phyloP scores from a whole-genome alignment of 2,888 invertebrate species.

The Sinelater perroti region DNA sequence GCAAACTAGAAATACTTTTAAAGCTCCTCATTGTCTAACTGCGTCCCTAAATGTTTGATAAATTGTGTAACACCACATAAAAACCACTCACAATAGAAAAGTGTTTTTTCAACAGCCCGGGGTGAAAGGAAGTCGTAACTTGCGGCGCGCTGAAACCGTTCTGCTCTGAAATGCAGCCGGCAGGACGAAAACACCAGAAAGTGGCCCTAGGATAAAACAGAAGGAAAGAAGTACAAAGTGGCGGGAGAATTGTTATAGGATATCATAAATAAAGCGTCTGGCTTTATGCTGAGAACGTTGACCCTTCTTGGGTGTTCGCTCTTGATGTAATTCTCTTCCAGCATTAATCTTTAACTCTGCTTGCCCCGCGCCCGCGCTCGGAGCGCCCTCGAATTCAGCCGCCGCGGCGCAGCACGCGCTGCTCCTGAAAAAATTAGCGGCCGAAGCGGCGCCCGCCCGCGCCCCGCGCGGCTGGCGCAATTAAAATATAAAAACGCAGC shows the following conservation, averaged over 20 bases:
- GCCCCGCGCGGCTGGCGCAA: background rate
- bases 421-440: background rate
- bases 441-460: background rate
- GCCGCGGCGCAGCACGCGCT: background rate
- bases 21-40: too few species aligned
- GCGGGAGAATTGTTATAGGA: slow-evolving; percentile 28
- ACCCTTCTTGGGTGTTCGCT: slow-evolving; percentile 34
- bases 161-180: background rate
- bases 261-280: slow-evolving; percentile 33
- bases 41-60: too few species aligned
- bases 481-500: slow-evolving; percentile 1
- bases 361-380: slow-evolving; percentile 18
- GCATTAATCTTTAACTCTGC: slow-evolving; percentile 32
- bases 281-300: slow-evolving; percentile 34
- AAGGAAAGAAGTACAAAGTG: slow-evolving; percentile 27
- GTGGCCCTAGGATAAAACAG: slow-evolving; percentile 12
- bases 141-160: slow-evolving; percentile 4
- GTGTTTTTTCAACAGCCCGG: background rate
- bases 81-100: too few species aligned
- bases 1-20: too few species aligned
- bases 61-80: too few species aligned
- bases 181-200: slow-evolving; percentile 11
- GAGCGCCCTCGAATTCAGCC: slow-evolving; percentile 26
- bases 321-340: slow-evolving; percentile 31
- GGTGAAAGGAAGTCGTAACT: background rate